Percentiles rank a stretch among this genome's conserved stretches.
These are phyloP conservation scores for Eudyptes chrysolophus DNA, from an alignment of 2,113 vertebrate species.

Conservation along the genomic window DNA sequence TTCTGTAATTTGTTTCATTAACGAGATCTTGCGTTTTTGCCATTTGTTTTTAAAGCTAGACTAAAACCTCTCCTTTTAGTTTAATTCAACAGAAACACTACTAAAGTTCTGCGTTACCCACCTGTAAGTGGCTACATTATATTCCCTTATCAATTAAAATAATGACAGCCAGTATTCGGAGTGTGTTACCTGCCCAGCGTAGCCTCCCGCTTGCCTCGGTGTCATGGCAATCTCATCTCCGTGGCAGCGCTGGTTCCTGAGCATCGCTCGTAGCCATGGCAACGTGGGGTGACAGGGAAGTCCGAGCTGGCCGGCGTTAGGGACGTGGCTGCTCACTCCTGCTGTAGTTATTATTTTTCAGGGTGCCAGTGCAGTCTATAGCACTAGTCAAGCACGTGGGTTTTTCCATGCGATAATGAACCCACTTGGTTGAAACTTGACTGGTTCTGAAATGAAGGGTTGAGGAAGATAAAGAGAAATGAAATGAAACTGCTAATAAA, in stretches of 20 bases:
- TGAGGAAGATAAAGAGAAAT: not conserved
- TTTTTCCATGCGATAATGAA: not conserved
- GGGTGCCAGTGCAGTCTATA: not conserved
- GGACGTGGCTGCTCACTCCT: not conserved
- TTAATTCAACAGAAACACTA: not conserved
- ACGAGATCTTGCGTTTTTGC: not conserved
- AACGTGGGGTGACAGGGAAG: not conserved
- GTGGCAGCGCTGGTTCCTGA: not conserved
- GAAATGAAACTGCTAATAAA: not conserved
- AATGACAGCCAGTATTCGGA: fast-evolving
- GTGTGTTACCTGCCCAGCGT: not conserved
- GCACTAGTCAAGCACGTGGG: not conserved
- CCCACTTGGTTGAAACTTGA: not conserved
- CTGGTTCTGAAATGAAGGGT: not conserved
- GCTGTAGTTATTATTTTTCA: not conserved
- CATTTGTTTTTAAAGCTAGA: not conserved
- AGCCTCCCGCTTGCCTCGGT: not conserved
- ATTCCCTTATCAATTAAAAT: not conserved
- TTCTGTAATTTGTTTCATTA: not conserved
- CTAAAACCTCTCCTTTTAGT: not conserved
- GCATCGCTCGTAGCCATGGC: slow-evolving; percentile 40
- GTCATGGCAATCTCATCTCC: slow-evolving; percentile 24
- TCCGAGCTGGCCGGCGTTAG: not conserved
- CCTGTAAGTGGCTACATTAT: not conserved
- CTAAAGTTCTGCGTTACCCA: not conserved